phyloP scores from a whole-genome alignment of 2,113 vertebrate species.

The Apteryx mantelli region DNA sequence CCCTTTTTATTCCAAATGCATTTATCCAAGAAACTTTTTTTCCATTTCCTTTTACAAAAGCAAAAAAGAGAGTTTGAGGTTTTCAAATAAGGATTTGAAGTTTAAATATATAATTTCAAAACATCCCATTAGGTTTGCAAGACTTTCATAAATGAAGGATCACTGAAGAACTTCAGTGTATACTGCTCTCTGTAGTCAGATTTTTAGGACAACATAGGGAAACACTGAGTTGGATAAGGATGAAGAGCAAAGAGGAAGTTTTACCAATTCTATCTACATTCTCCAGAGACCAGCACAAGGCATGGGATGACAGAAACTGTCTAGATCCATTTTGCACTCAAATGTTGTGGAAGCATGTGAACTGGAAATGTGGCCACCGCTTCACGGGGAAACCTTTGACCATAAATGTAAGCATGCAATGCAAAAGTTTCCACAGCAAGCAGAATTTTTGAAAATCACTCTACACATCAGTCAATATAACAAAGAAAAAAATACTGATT shows the following conservation, averaged over 20 bases:
- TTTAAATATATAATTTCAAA: background rate
- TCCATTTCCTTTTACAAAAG: background rate
- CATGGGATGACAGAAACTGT: background rate
- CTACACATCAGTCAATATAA: background rate
- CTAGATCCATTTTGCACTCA: background rate
- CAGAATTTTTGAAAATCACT: background rate
- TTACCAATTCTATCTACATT: background rate
- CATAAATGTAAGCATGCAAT: background rate
- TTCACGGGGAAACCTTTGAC: background rate
- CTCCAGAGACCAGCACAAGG: background rate
- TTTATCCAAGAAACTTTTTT: background rate
- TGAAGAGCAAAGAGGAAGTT: background rate
- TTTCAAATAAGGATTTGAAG: background rate
- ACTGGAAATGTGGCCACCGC: background rate
- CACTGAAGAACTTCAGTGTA: background rate
- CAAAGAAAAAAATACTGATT: background rate
- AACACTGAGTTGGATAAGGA: background rate
- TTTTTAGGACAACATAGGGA: background rate
- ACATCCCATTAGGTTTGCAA: background rate
- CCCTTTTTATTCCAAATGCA: background rate
- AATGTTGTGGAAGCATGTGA: background rate
- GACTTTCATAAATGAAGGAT: background rate
- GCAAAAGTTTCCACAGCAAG: background rate
- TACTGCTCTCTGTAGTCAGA: background rate
- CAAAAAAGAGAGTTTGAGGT: background rate